A percentile compares a stretch with the other conserved stretches of the same genome.
Evolutionary conservation across 2,797 vertebrate species (phyloP).

Genomic region (Lacerta agilis): DNA sequence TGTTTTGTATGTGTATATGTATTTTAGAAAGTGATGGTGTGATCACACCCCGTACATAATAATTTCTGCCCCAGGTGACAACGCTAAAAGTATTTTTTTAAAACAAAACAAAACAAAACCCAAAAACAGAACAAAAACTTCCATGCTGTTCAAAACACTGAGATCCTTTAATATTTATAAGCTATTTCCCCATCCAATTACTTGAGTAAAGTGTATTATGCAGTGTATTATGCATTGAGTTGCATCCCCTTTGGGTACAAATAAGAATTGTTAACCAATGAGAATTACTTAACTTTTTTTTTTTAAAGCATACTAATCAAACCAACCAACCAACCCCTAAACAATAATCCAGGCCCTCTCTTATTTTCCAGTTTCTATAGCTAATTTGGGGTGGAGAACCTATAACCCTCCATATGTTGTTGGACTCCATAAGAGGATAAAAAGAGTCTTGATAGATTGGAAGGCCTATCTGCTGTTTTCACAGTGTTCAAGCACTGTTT

Average conservation of each 20-base stretch:
- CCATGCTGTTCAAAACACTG: background rate
- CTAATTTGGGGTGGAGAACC: background rate
- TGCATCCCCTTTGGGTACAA: conserved; percentile 22
- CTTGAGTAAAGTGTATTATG: conserved; percentile 9
- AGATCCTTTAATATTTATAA: conserved; percentile 14
- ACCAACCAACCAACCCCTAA: no score
- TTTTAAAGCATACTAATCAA: background rate
- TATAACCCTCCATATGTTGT: background rate
- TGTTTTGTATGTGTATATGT: background rate
- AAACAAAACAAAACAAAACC: background rate
- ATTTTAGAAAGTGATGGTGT: conserved; percentile 11
- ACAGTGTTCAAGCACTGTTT: no score
- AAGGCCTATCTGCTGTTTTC: no score
- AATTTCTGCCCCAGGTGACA: conserved; percentile 22
- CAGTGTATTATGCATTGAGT: background rate
- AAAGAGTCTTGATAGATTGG: no score
- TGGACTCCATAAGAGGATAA: background rate
- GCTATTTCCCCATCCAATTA: conserved; percentile 13
- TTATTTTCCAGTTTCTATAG: background rate
- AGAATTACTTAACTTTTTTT: background rate
- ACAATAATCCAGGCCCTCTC: background rate
- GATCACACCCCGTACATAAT: conserved; percentile 7
- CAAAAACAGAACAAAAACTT: background rate
- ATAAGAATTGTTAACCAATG: conserved; percentile 23
- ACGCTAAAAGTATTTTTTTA: background rate